Evolutionary conservation across 1,140 invertebrate genomes (phyloP).

Genomic region (Littorina saxatilis): DNA sequence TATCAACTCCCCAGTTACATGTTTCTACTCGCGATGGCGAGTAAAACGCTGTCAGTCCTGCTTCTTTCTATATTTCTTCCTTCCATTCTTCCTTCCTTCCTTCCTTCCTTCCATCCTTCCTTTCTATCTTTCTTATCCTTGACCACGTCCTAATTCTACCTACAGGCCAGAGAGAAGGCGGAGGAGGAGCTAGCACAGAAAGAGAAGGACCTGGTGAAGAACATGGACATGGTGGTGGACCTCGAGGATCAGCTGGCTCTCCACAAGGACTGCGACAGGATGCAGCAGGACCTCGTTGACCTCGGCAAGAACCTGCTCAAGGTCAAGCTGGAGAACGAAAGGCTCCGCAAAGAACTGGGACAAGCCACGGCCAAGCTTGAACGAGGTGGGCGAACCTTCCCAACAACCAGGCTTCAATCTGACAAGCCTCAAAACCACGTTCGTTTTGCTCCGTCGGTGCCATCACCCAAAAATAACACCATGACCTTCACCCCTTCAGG

Average conservation of each 20-base stretch:
- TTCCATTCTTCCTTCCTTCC: no score
- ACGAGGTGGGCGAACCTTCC: not conserved
- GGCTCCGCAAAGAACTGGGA: not conserved
- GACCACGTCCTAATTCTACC: no score
- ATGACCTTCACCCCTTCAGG: conserved; percentile 3
- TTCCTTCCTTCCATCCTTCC: no score
- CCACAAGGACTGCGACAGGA: conserved; percentile 21
- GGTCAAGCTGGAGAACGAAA: conserved; percentile 22
- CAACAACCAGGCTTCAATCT: not conserved
- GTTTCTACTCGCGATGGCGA: no score
- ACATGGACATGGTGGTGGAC: conserved; percentile 33
- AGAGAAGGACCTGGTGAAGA: not conserved
- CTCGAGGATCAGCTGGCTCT: conserved; percentile 25
- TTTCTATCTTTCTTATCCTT: no score
- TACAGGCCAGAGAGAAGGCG: not conserved
- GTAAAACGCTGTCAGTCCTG: no score
- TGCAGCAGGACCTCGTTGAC: not conserved
- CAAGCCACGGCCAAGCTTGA: not conserved
- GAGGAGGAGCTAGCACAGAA: not conserved
- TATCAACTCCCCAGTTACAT: no score
- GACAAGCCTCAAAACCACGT: not conserved
- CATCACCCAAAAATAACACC: not conserved
- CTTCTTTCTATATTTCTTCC: no score
- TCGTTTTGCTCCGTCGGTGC: not conserved
- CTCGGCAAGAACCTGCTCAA: conserved; percentile 18